Evolutionary conservation across 2,888 invertebrate species (phyloP), one percentile per base, ranked within the genome.

Genomic region (Ommatoiulus sabulosus): DNA sequence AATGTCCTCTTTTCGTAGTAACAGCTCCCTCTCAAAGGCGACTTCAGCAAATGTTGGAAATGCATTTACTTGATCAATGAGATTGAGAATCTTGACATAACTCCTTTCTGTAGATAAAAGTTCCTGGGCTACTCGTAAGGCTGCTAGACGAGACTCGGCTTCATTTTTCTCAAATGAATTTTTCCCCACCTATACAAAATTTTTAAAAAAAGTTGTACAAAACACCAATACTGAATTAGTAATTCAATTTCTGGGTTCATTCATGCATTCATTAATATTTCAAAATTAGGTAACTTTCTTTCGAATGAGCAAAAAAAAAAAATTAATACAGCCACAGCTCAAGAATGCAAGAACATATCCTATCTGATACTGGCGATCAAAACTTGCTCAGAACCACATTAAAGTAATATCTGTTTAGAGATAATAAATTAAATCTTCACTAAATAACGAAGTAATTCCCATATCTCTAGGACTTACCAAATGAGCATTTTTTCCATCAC

Each of bases 41-140:
- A 52, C 10, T 52, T 1, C 15, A 63, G 20, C 15, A 6, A 63
- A 63, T 20, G 6, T 63, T 4, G 0, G 63, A 63, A 63, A 52
- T 15, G 52, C 12, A 44, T 43, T 86, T 89, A 95, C 94, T 93
- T 95, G 94, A 91, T 95, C 95, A 84, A 95, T 93, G 20, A 95
- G 92, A 88, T 94, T 93, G 80, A 95, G 92, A 90, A 94, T 93
- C 86, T 93, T 92, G 0, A 95, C 95, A 91, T 95, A 95, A 89
- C 94, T 94, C 89, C 94, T 93, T 91, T 95, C 95, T 0, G 95
- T 94, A 10, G 93, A 93, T 12, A 95, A 92, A 48, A 95, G 92
- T 91, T 95, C 95, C 88, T 94, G 93, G 7, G 95, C 95, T n/a
- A 94, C 93, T 90, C 93, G 92, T 90, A 80, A 84, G 15, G 88